Evolutionary conservation across 2,888 invertebrate species (phyloP).

Genomic region (Xylocampa areola): DNA sequence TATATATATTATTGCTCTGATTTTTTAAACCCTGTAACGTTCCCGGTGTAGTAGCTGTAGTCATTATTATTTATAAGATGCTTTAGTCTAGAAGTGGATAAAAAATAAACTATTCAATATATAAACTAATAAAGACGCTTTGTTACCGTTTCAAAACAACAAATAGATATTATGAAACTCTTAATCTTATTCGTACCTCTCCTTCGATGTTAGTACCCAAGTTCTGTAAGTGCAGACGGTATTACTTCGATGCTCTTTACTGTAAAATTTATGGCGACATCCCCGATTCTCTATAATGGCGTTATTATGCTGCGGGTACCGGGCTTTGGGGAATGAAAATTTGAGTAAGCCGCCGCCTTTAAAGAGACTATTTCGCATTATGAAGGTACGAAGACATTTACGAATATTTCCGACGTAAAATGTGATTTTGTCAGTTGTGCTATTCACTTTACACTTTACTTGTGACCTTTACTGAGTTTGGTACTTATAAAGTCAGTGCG

Average conservation of each 20-base stretch:
- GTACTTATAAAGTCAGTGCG: slow-evolving; percentile 40
- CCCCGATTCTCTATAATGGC: slow-evolving; percentile 68
- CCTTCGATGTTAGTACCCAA: slow-evolving; percentile 46
- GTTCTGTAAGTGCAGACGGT: slow-evolving; percentile 56
- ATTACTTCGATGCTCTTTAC: slow-evolving; percentile 65
- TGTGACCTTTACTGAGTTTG: slow-evolving; percentile 12
- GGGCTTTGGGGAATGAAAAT: slow-evolving; percentile 66
- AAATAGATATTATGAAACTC: slow-evolving; percentile 9
- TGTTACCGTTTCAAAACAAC: slow-evolving; percentile 1
- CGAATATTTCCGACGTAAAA: slow-evolving; percentile 37
- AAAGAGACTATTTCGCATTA: slow-evolving; percentile 53
- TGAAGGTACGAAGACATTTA: slow-evolving; percentile 54
- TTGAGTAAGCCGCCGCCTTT: slow-evolving; percentile 60
- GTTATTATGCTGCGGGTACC: slow-evolving; percentile 66
- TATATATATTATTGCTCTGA: too few species aligned
- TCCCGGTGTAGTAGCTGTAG: too few species aligned
- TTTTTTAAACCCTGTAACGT: too few species aligned
- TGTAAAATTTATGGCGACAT: slow-evolving; percentile 69
- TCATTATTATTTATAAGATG: too few species aligned
- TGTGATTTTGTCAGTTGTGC: slow-evolving; percentile 23
- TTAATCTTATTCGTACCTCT: slow-evolving; percentile 24
- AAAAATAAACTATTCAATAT: too few species aligned
- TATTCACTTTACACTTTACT: slow-evolving; percentile 27
- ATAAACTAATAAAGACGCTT: too few species aligned
- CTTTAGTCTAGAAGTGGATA: too few species aligned